Evolutionary conservation across 2,113 vertebrate species (phyloP).

Genomic region (Anthoscopus minutus): DNA sequence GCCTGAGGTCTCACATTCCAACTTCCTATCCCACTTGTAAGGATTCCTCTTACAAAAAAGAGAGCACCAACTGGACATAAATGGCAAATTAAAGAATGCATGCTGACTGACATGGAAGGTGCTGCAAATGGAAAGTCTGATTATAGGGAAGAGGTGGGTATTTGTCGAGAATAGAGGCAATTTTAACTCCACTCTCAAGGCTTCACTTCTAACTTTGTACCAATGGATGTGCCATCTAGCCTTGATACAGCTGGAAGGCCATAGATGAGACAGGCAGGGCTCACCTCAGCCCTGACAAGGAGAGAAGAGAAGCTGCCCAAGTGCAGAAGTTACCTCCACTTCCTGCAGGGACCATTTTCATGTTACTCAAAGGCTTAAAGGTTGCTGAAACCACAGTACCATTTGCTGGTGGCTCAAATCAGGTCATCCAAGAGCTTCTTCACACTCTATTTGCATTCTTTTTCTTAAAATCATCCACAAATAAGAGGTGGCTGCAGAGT

Average conservation of each 20-base stretch:
- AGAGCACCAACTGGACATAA: not conserved
- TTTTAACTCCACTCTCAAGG: not conserved
- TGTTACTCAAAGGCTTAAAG: not conserved
- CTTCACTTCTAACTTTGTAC: not conserved
- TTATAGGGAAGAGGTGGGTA: not conserved
- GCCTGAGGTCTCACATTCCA: not conserved
- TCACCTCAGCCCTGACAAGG: not conserved
- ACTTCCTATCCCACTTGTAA: not conserved
- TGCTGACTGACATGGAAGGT: not conserved
- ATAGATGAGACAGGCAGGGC: not conserved
- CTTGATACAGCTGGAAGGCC: not conserved
- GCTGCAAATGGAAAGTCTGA: not conserved
- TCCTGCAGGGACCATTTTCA: not conserved
- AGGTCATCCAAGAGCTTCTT: not conserved
- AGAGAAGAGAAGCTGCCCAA: not conserved
- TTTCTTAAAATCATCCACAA: not conserved
- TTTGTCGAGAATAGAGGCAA: not conserved
- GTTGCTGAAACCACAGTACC: not conserved
- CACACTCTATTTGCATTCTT: not conserved
- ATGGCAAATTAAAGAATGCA: not conserved
- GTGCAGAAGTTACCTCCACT: not conserved
- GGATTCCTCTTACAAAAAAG: not conserved
- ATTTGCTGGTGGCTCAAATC: not conserved
- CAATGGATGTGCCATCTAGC: not conserved
- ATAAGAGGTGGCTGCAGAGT: not conserved